These are phyloP conservation scores for Miopithecus talapoin DNA, from an alignment of 2,797 vertebrate species.

Conservation along the genomic window DNA sequence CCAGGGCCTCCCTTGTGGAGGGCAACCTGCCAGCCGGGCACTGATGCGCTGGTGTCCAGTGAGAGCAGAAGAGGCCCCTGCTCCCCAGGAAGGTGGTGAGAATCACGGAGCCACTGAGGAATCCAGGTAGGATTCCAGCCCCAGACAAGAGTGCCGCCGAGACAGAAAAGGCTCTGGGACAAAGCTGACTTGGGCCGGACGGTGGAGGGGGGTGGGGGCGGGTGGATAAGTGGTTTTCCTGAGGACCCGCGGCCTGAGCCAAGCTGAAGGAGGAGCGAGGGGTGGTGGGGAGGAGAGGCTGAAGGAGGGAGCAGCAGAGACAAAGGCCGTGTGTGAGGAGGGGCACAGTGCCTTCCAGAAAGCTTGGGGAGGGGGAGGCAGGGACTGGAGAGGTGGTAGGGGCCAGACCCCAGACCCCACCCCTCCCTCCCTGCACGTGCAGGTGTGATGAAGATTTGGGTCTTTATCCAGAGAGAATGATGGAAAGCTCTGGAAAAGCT, in stretches of 20 bases:
- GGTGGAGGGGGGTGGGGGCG: fast-evolving
- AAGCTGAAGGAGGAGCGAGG: fast-evolving
- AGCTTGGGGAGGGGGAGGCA: not conserved
- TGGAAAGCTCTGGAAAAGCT: not conserved
- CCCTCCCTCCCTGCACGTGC: not conserved
- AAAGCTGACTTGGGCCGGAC: not conserved
- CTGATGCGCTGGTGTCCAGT: too few relatives aligned
- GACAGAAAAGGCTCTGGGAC: too few relatives aligned
- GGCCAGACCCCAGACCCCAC: not conserved
- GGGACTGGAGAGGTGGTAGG: not conserved
- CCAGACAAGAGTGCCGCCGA: fast-evolving
- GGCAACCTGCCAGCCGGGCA: fast-evolving
- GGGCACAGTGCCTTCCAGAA: fast-evolving
- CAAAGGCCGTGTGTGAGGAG: too few relatives aligned
- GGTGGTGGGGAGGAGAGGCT: not conserved
- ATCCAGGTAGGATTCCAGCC: not conserved
- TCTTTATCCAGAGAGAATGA: not conserved
- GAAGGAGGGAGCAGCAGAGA: fast-evolving
- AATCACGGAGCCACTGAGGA: fast-evolving
- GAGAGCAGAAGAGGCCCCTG: not conserved
- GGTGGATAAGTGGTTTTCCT: not conserved
- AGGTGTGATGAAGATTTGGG: too few relatives aligned
- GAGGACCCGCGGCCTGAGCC: not conserved
- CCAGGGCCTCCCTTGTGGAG: not conserved
- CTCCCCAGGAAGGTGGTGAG: not conserved